A percentile compares a stretch with the other conserved stretches of the same genome.
Evolutionary conservation across 2,888 invertebrate species (phyloP).

Genomic region (Philonicus albiceps): DNA sequence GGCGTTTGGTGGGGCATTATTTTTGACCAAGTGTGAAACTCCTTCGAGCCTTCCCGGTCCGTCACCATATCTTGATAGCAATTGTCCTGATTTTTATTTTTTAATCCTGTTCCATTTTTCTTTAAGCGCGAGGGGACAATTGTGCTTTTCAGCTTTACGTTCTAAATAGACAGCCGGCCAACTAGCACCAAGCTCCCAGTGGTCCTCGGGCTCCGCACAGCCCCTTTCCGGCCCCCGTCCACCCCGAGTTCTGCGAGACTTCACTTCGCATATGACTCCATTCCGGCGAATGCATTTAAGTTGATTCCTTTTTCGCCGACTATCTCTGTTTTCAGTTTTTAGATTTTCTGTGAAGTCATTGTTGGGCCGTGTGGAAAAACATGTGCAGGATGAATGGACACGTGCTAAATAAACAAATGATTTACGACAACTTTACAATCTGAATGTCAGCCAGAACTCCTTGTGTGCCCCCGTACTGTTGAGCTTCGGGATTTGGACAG

Average conservation of each 20-base stretch:
- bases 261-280: slow-evolving; percentile 25
- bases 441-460: slow-evolving; percentile 44
- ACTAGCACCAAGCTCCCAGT: slow-evolving; percentile 18
- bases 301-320: not conserved
- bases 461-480: not conserved
- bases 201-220: not conserved
- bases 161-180: slow-evolving; percentile 37
- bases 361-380: slow-evolving; percentile 36
- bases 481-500: slow-evolving; percentile 2
- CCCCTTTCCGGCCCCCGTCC: not conserved
- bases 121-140: slow-evolving; percentile 6
- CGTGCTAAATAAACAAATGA: slow-evolving; percentile 48
- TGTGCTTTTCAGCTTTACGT: slow-evolving; percentile 16
- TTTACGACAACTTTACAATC: slow-evolving; percentile 47
- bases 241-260: not conserved
- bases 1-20: not conserved
- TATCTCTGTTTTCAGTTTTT: not conserved
- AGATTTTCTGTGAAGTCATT: slow-evolving; percentile 26
- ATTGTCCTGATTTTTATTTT: not conserved
- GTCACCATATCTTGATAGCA: not conserved
- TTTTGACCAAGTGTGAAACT: slow-evolving; percentile 26
- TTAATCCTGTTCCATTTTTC: not conserved
- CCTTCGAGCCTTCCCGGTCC: not conserved
- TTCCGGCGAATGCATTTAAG: slow-evolving; percentile 30
- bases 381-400: slow-evolving; percentile 43